Evolutionary conservation across 2,797 vertebrate genomes (phyloP), one percentile per base, ranked within the genome.

Genomic region (Pampus argenteus): DNA sequence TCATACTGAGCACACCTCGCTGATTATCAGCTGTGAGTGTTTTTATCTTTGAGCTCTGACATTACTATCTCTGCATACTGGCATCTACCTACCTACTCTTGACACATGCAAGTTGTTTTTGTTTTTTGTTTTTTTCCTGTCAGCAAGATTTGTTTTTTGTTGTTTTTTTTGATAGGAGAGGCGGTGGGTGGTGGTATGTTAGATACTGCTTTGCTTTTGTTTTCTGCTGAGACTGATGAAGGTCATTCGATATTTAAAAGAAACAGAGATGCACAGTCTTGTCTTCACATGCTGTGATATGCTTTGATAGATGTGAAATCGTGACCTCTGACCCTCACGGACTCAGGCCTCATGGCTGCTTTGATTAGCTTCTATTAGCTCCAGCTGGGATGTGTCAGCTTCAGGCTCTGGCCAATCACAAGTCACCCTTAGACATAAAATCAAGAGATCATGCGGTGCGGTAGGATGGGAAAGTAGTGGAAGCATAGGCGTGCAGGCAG

Each of bases 11-110:
- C 56, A 14, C 58, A 6, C 59, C 66, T 64, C 66, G 25, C 31
- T 71, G 17, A 3, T 63, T 59, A 74, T 81, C 87, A 76, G 75
- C 76, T 15, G 92, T 93, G 85, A 93, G 91, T 92, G 54, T 34
- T 68, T 67, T 66, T 69, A 49, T 69, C 64, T 85, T 18, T 58
- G 26, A 20, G 0, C 55, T 61, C 36, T 75, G 61, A 58, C 68
- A n/a, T 54, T 28, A 15, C 59, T 66, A 73, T 82, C 71, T 76
- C 14, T 74, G 40, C 29, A 56, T 7, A 22, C 65, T 42, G 40
- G 23, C 44, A 26, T 11, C 20, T 11, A 22, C 14, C 20, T 11
- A 22, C 10, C 28, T 11, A n/a, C 36, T 66, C 45, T 58, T 51
- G 23, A 40, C 34, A 52, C 55, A 23, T 29, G 20, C 29, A 70